Conservation (phyloP, 1,140 invertebrate genomes). For the Procambarus clarkii region DNA sequence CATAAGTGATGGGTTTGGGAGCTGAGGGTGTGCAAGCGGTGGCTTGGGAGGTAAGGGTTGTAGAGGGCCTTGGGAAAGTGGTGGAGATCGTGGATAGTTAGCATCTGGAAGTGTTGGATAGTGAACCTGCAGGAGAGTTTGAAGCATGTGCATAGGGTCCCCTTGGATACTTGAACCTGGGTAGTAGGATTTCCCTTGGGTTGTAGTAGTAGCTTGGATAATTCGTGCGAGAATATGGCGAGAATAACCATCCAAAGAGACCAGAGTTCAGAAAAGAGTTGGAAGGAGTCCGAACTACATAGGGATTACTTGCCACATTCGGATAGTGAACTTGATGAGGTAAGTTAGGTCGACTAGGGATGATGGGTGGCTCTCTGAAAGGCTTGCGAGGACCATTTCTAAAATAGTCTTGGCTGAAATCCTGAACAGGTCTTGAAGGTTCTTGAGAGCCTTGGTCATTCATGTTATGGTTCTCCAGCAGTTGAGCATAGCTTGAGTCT, state of each 20-base stretch:
- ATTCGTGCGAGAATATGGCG: neutral
- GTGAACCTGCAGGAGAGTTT: no score
- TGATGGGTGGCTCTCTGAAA: neutral
- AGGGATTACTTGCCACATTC: neutral
- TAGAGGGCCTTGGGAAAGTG: neutral
- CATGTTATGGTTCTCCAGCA: slow-evolving; percentile 43
- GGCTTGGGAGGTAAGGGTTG: neutral
- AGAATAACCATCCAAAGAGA: neutral
- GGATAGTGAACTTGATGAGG: neutral
- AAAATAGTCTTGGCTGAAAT: neutral
- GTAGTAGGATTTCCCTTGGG: slow-evolving; percentile 7
- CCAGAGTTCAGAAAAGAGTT: neutral
- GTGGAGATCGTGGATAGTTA: neutral
- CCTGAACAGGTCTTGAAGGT: neutral
- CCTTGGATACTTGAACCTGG: neutral
- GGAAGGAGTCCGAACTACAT: neutral
- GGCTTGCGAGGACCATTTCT: neutral
- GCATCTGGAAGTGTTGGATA: neutral
- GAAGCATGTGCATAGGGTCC: neutral
- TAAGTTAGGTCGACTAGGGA: neutral
- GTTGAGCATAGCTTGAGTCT: neutral
- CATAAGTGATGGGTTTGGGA: neutral
- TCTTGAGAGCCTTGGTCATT: neutral
- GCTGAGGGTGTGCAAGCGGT: neutral
- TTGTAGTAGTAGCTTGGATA: slow-evolving; percentile 2